A percentile compares a stretch with the other conserved stretches of the same genome.
phyloP scores from a whole-genome alignment of 2,888 invertebrate species.

The Drosophila maculinotata region DNA sequence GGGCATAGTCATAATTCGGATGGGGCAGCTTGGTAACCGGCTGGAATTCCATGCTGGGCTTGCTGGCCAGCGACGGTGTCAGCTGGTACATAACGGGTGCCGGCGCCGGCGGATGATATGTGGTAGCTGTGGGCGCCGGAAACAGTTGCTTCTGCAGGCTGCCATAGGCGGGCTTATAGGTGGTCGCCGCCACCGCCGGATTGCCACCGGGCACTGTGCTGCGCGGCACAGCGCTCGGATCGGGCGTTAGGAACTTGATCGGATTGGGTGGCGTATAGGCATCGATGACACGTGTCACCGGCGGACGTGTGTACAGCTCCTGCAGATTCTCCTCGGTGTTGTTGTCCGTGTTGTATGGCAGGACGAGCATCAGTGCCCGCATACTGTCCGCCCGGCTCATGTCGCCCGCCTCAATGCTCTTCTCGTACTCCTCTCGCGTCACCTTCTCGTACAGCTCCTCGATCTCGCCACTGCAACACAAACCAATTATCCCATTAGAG shows the following conservation, averaged over 20 bases:
- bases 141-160: slow-evolving; percentile 46
- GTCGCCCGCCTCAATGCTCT: slow-evolving; percentile 84
- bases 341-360: slow-evolving; percentile 84
- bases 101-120: slow-evolving; percentile 76
- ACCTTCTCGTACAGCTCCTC: slow-evolving; percentile 85
- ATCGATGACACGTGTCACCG: slow-evolving; percentile 84
- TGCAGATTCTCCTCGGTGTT: slow-evolving; percentile 83
- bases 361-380: slow-evolving; percentile 84
- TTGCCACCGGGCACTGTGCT: slow-evolving; percentile 74
- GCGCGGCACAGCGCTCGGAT: slow-evolving; percentile 70
- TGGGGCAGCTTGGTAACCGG: slow-evolving; percentile 62
- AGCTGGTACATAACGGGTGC: slow-evolving; percentile 70
- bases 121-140: slow-evolving; percentile 75
- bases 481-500: not conserved
- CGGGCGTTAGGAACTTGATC: slow-evolving; percentile 80
- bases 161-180: slow-evolving; percentile 85
- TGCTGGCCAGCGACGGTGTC: slow-evolving; percentile 52
- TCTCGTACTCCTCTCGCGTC: slow-evolving; percentile 84
- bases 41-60: slow-evolving; percentile 62
- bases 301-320: slow-evolving; percentile 84
- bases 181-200: slow-evolving; percentile 84
- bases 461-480: slow-evolving; percentile 83
- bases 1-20: slow-evolving; percentile 38
- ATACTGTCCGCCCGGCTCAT: slow-evolving; percentile 84
- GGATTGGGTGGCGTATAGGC: slow-evolving; percentile 80